A percentile compares a stretch with the other conserved stretches of the same genome.
Evolutionary conservation across 1,140 invertebrate genomes (phyloP).

Genomic region (Fopius arisanus): DNA sequence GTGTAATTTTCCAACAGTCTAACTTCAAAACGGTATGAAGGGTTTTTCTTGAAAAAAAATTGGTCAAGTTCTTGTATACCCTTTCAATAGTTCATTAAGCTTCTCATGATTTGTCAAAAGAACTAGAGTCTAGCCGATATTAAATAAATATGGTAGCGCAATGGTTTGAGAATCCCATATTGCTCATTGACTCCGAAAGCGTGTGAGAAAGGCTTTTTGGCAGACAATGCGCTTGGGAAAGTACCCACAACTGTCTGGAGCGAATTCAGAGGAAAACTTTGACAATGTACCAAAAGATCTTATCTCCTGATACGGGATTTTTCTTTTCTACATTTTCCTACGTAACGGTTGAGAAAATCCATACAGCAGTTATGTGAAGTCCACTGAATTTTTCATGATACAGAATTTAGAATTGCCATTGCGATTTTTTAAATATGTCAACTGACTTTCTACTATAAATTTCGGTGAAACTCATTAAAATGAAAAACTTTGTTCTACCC

Average conservation of each 20-base stretch:
- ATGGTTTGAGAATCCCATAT: not conserved
- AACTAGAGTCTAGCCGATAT: not conserved
- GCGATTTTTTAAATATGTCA: no score
- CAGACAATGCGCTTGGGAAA: not conserved
- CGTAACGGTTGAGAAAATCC: not conserved
- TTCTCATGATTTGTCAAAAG: not conserved
- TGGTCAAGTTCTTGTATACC: no score
- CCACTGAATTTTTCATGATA: no score
- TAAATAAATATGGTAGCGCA: not conserved
- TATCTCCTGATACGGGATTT: not conserved
- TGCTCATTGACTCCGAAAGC: not conserved
- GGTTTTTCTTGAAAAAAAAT: no score
- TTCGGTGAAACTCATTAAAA: no score
- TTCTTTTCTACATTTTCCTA: not conserved
- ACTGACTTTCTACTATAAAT: no score
- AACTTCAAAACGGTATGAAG: no score
- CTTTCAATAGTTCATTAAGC: conserved; percentile 26
- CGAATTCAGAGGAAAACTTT: not conserved
- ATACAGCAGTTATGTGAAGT: not conserved
- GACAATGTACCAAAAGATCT: not conserved
- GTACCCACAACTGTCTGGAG: not conserved
- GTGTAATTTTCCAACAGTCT: no score
- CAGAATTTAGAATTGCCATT: no score
- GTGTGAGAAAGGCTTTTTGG: not conserved
- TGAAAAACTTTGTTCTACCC: no score